These are phyloP conservation scores for Coccyzus lansbergi DNA, from an alignment of 2,797 vertebrate genomes.

Conservation along the genomic window DNA sequence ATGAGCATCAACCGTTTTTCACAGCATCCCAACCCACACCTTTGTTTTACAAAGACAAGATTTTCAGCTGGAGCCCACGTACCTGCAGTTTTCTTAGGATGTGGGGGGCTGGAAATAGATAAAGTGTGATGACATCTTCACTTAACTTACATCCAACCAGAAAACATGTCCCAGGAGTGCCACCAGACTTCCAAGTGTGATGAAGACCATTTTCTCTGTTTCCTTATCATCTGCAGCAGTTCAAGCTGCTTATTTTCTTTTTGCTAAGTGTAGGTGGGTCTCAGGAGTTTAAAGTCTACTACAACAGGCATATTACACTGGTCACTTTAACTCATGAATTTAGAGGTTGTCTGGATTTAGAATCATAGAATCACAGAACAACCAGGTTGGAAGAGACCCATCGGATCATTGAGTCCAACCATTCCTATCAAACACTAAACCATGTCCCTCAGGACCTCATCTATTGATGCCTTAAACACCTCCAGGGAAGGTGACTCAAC, in stretches of 20 bases:
- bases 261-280: neutral
- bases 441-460: too few relatives aligned
- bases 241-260: neutral
- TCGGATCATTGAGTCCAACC: too few relatives aligned
- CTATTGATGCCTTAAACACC: too few relatives aligned
- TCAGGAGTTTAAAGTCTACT: neutral
- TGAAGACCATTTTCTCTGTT: rapidly evolving
- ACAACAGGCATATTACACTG: rapidly evolving
- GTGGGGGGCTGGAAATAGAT: neutral
- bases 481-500: too few relatives aligned
- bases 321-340: rapidly evolving
- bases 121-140: neutral
- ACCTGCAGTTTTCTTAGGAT: neutral
- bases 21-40: neutral
- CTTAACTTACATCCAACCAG: neutral
- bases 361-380: too few relatives aligned
- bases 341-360: neutral
- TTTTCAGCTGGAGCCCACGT: neutral
- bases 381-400: too few relatives aligned
- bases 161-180: neutral
- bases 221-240: neutral
- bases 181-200: neutral
- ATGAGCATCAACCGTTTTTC: neutral
- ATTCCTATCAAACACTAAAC: too few relatives aligned
- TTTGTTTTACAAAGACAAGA: neutral